Percentiles rank a stretch among this genome's conserved stretches.
Evolutionary conservation across 2,113 vertebrate species (phyloP).

Genomic region (Parus major): DNA sequence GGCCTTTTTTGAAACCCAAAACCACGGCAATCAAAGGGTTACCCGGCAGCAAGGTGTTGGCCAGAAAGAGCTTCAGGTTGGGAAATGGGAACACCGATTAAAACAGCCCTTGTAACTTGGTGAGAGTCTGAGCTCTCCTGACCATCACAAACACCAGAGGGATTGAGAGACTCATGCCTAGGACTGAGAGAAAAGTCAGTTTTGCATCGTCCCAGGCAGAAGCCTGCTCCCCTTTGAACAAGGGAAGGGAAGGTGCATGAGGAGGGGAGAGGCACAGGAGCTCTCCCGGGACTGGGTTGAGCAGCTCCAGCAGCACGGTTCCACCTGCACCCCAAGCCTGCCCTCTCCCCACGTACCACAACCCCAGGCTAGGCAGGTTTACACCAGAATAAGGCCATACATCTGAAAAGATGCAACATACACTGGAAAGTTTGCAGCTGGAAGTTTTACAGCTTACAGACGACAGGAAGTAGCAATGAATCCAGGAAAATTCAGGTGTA

Average conservation of each 20-base stretch:
- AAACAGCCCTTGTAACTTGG: neutral
- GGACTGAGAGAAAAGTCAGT: neutral
- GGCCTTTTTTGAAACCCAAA: neutral
- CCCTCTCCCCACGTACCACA: fast-evolving
- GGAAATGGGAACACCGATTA: neutral
- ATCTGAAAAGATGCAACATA: neutral
- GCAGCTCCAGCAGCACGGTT: neutral
- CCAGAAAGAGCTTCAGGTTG: neutral
- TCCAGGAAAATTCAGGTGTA: neutral
- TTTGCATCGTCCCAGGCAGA: neutral
- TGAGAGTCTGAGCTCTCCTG: fast-evolving
- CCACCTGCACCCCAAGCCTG: neutral
- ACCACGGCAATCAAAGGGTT: neutral
- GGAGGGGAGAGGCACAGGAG: fast-evolving
- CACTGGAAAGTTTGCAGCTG: neutral
- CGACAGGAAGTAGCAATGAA: neutral
- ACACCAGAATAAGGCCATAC: neutral
- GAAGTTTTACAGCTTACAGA: neutral
- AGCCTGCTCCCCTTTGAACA: neutral
- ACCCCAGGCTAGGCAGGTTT: fast-evolving
- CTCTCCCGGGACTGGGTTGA: fast-evolving
- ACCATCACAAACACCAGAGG: neutral
- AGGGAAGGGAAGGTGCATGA: neutral
- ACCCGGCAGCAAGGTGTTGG: neutral
- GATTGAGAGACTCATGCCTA: neutral